Evolutionary conservation across 2,888 invertebrate species (phyloP).

Genomic region (Pardosa pseudoannulata): DNA sequence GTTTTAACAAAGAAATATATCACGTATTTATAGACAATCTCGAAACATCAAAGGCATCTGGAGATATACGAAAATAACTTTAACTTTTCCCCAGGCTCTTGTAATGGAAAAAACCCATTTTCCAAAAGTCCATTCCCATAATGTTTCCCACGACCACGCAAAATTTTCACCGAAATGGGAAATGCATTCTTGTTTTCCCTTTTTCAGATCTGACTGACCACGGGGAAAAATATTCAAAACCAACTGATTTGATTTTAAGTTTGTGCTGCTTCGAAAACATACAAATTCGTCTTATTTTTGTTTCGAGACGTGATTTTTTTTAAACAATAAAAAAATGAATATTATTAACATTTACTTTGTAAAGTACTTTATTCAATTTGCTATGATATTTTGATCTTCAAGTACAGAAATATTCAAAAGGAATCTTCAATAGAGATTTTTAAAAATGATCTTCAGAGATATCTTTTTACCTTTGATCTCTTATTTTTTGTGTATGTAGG

Average conservation of each 20-base stretch:
- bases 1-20: neutral
- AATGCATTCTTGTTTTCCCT: too few relatives aligned
- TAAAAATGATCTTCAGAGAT: too few relatives aligned
- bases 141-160: neutral
- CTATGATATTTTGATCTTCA: too few relatives aligned
- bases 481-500: too few relatives aligned
- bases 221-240: neutral
- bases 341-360: too few relatives aligned
- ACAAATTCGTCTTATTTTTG: neutral
- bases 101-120: neutral
- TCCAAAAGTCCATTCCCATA: neutral
- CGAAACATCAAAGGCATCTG: neutral
- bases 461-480: too few relatives aligned
- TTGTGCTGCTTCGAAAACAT: neutral
- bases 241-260: neutral
- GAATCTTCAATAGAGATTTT: too few relatives aligned
- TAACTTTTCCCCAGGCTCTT: neutral
- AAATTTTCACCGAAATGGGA: neutral
- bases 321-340: neutral
- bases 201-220: too few relatives aligned
- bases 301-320: neutral
- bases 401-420: too few relatives aligned
- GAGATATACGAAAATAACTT: neutral
- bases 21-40: neutral
- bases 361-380: too few relatives aligned